These are phyloP conservation scores for Glomeris marginata DNA, from an alignment of 2,888 invertebrate genomes.

Conservation along the genomic window DNA sequence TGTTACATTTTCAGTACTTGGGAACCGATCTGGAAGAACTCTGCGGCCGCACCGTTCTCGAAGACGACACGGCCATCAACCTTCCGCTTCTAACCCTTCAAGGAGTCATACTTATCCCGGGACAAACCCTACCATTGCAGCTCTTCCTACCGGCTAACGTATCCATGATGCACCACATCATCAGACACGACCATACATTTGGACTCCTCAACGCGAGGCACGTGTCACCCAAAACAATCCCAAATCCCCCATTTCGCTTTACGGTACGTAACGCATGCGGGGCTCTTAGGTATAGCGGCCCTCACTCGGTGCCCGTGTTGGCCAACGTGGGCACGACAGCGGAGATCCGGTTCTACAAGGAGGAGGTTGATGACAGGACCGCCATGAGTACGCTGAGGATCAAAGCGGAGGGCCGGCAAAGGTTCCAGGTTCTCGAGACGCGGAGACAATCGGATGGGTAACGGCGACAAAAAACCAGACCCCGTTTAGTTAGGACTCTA, in stretches of 20 bases:
- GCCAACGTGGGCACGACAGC: conserved; percentile 44
- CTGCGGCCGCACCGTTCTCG: conserved; percentile 45
- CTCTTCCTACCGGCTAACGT: conserved; percentile 39
- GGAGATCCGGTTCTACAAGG: conserved; percentile 46
- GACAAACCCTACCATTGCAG: conserved; percentile 61
- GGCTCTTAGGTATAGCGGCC: conserved; percentile 14
- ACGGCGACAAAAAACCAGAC: no score
- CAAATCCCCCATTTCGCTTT: background rate
- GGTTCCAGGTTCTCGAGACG: conserved; percentile 45
- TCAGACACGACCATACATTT: conserved; percentile 45
- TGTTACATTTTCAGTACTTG: conserved; percentile 37
- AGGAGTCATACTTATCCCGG: conserved; percentile 54
- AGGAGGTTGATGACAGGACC: conserved; percentile 33
- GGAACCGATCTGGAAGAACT: conserved; percentile 45
- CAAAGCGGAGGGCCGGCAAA: conserved; percentile 59
- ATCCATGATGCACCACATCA: conserved; percentile 41
- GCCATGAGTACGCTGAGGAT: conserved; percentile 40
- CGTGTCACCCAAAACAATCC: conserved; percentile 2
- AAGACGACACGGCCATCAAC: conserved; percentile 33
- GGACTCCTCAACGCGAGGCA: conserved; percentile 42
- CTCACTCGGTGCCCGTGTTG: conserved; percentile 21
- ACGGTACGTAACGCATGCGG: no score
- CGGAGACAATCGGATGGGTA: conserved; percentile 33
- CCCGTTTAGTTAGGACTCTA: no score
- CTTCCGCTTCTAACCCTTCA: conserved; percentile 44